Percentiles rank a stretch among this genome's conserved stretches.
Conservation (phyloP, 2,888 invertebrate genomes). For the Rambutsinella grinnellia region DNA sequence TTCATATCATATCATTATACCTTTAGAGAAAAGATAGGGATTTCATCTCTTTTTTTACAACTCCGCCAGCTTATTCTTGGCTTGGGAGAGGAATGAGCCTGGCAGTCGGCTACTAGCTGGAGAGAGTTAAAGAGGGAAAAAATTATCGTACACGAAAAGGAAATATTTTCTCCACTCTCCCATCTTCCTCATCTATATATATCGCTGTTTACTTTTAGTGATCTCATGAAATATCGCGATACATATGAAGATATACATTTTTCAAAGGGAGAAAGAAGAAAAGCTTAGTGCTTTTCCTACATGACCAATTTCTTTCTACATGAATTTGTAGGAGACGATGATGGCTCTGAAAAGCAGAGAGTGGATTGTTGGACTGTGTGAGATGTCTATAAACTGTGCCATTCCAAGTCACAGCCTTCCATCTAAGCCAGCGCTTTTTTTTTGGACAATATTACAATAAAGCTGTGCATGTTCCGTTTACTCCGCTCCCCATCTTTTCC, state of each 20-base stretch:
- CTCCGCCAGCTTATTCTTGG: not conserved
- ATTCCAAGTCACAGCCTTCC: too few relatives aligned
- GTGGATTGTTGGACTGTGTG: too few relatives aligned
- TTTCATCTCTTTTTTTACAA: not conserved
- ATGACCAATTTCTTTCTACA: not conserved
- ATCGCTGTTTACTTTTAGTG: too few relatives aligned
- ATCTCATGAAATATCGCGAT: too few relatives aligned
- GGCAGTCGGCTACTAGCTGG: not conserved
- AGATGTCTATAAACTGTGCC: too few relatives aligned
- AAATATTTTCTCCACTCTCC: not conserved
- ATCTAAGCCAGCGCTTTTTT: too few relatives aligned
- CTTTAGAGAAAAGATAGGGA: not conserved
- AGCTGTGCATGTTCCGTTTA: constrained; percentile 37
- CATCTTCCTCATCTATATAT: too few relatives aligned
- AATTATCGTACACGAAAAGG: not conserved
- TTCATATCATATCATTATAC: too few relatives aligned
- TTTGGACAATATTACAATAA: constrained; percentile 36
- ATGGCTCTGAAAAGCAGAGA: too few relatives aligned
- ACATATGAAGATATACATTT: not conserved
- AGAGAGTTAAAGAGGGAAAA: too few relatives aligned
- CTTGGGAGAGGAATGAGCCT: too few relatives aligned
- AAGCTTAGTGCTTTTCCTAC: not conserved
- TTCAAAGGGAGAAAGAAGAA: too few relatives aligned
- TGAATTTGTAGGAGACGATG: not conserved
- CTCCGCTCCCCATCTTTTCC: not conserved